phyloP scores from a whole-genome alignment of 1,140 invertebrate genomes.

The Trichogramma pretiosum region DNA sequence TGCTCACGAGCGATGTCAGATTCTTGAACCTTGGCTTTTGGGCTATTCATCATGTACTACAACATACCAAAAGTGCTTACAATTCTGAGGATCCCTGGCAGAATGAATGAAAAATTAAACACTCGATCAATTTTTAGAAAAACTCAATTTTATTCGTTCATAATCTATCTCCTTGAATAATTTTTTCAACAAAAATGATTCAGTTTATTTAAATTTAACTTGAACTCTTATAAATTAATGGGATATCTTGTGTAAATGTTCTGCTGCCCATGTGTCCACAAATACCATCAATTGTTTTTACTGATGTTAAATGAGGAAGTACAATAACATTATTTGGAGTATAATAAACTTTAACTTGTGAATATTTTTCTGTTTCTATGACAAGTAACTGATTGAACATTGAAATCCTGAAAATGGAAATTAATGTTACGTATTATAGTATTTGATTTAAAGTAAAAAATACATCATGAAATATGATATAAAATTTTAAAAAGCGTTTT shows the following conservation, averaged over 20 bases:
- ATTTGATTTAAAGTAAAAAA: no score
- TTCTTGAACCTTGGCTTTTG: no score
- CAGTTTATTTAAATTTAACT: no score
- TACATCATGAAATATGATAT: neutral
- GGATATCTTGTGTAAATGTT: neutral
- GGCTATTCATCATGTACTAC: no score
- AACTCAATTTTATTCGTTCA: neutral
- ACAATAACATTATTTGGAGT: conserved; percentile 9
- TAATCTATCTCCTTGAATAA: no score
- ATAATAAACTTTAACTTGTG: conserved; percentile 1
- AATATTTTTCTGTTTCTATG: neutral
- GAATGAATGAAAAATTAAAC: no score
- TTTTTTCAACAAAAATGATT: no score
- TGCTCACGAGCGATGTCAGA: no score
- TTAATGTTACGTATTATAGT: no score
- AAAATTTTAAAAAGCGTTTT: neutral
- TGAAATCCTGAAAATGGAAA: conserved; percentile 3
- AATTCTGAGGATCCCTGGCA: no score
- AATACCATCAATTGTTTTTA: conserved; percentile 7
- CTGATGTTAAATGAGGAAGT: conserved; percentile 1
- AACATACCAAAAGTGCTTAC: no score
- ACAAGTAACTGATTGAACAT: conserved; percentile 3
- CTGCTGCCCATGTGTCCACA: conserved; percentile 10
- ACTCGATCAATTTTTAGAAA: no score
- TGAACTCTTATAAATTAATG: neutral